These are phyloP conservation scores for Sphyrna mokarran DNA, from an alignment of 2,113 vertebrate species.

Conservation along the genomic window DNA sequence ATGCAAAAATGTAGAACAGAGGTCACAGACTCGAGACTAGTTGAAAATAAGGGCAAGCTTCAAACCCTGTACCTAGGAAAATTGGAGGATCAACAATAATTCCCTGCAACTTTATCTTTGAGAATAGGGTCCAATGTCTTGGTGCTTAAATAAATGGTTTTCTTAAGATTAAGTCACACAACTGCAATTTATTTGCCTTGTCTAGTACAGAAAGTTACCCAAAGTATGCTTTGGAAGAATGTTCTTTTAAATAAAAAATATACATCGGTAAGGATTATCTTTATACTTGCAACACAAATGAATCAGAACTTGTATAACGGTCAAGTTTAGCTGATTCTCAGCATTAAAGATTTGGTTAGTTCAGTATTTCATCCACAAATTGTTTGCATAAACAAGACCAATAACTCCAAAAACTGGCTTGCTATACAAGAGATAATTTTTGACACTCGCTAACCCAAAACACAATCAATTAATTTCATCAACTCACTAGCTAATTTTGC, in stretches of 20 bases:
- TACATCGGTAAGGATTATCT: neutral
- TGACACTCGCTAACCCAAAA: neutral
- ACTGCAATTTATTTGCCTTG: neutral
- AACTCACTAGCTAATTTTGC: conserved; percentile 98
- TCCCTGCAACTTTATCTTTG: neutral
- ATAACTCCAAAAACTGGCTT: neutral
- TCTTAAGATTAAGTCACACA: neutral
- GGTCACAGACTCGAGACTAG: neutral
- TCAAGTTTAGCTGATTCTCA: neutral
- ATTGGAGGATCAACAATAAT: neutral
- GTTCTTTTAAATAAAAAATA: neutral
- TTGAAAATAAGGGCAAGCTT: neutral
- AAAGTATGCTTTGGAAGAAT: neutral
- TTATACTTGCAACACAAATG: neutral
- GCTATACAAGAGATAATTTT: neutral
- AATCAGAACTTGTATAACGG: neutral
- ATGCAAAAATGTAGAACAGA: neutral
- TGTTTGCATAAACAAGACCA: neutral
- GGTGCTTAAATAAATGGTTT: neutral
- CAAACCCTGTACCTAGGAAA: neutral
- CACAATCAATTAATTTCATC: conserved; percentile 1
- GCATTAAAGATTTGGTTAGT: neutral
- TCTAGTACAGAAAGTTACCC: neutral
- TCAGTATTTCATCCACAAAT: neutral
- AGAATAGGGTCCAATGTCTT: neutral